Base-by-base conservation (phyloP, 92 coral and sea anemone species). In the Epizoanthus fatuus region DNA sequence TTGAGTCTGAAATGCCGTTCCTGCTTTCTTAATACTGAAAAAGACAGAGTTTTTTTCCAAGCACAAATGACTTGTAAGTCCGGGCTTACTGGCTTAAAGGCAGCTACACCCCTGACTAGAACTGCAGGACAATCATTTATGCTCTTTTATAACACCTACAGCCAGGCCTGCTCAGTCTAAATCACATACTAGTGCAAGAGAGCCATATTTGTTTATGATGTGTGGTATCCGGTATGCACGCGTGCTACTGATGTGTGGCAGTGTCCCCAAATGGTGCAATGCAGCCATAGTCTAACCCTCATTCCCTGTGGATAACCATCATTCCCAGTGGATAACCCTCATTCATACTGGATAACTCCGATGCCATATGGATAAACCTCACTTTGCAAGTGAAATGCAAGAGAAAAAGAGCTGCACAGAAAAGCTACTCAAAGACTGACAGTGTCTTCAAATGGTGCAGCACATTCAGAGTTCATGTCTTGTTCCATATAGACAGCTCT, bases 141-240 rank as follows among this genome's bases (percentile, higher is more conserved):
- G 82, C 65, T 77, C 82, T 77, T 77, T 77, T 77, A 6, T 77
- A 60, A 77, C 69, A 60, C 63, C 70, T 37, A 60, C 82, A 77
- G 82, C 81, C 69, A 76, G 44, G 35, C 81, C 81, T 57, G 44
- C 69, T 59, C 82, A 44, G 82, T 77, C 82, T 77, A 77, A 49
- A 77, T 77, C 82, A 77, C 68, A 77, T 40, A 42, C 70, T 77
- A 77, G 70, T 59, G 69, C 82, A 77, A 77, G 82, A 77, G 82
- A 56, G 82, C 82, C 82, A 77, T 59, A 77, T 77, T 77, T 77
- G 82, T 77, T 77, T 77, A 77, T 77, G 82, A 59, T 77, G 82
- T 59, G 51, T 77, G 68, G 79, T 74, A 25, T 54, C 40, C 82
- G 16, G 44, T 77, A 69, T 62, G 82, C 70, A 45, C 70, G 65